Evolutionary conservation across 2,113 vertebrate genomes (phyloP).

Genomic region (Lamprologus lemairii): DNA sequence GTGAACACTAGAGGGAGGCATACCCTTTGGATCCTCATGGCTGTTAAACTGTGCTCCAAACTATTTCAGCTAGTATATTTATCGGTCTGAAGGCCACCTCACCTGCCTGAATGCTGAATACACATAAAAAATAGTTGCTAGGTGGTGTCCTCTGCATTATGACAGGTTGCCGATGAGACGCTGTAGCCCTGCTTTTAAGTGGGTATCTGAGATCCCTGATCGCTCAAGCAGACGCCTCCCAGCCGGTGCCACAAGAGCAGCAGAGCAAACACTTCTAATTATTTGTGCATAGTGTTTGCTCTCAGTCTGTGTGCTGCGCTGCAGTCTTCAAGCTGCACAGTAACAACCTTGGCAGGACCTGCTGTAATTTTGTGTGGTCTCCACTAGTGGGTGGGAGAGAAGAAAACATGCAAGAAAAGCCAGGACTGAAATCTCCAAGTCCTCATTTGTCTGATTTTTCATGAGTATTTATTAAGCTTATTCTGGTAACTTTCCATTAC

Average conservation of each 20-base stretch:
- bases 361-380: background rate
- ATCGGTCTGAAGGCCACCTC: background rate
- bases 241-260: background rate
- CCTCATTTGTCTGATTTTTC: background rate
- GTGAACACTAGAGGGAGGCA: conserved; percentile 30
- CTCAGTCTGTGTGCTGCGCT: background rate
- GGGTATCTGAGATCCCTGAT: background rate
- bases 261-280: conserved; percentile 10
- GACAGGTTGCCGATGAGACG: background rate
- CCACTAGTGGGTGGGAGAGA: conserved; percentile 30
- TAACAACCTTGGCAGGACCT: conserved; percentile 22
- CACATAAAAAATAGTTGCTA: background rate
- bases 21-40: background rate
- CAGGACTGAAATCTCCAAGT: background rate
- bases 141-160: background rate
- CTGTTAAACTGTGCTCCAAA: background rate
- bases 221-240: background rate
- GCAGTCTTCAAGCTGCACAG: conserved; percentile 15
- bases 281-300: conserved; percentile 6
- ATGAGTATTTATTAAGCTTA: background rate
- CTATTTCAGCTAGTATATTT: background rate
- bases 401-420: conserved; percentile 6
- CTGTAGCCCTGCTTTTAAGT: background rate
- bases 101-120: background rate
- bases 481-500: background rate